Conservation (phyloP, 53 echinoderm and acorn worm genomes). For the Antedon mediterranea region DNA sequence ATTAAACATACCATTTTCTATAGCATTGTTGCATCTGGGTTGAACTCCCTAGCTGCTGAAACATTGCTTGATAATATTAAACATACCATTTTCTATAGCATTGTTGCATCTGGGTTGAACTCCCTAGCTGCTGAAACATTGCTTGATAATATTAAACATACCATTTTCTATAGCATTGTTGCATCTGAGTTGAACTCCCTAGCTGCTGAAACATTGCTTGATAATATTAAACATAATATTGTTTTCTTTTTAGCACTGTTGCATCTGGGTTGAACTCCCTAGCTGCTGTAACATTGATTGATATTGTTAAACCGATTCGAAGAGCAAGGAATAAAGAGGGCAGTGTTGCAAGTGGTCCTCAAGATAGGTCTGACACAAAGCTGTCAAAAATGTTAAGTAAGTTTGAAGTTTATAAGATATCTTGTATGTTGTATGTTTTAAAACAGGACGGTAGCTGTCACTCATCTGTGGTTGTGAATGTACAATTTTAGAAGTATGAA, state of each 20-base stretch:
- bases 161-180: slow-evolving; percentile 42
- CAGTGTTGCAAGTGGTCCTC: slow-evolving; percentile 7
- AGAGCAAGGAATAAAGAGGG: background rate
- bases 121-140: slow-evolving; percentile 10
- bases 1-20: background rate
- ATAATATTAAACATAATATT: background rate
- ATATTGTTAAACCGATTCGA: background rate
- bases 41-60: slow-evolving; percentile 33
- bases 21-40: slow-evolving; percentile 82
- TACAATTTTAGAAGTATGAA: too few species aligned
- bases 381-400: slow-evolving; percentile 79
- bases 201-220: background rate
- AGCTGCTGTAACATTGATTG: slow-evolving; percentile 58
- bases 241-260: slow-evolving; percentile 43
- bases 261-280: slow-evolving; percentile 81
- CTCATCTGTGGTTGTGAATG: too few species aligned
- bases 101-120: slow-evolving; percentile 81
- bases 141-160: background rate
- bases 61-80: background rate
- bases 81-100: slow-evolving; percentile 23
- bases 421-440: too few species aligned
- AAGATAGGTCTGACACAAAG: slow-evolving; percentile 59
- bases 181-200: slow-evolving; percentile 81
- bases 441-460: too few species aligned
- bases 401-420: too few species aligned